Percentiles rank a stretch among this genome's conserved stretches.
phyloP scores from a whole-genome alignment of 2,888 invertebrate species.

The Leucophenga montana region DNA sequence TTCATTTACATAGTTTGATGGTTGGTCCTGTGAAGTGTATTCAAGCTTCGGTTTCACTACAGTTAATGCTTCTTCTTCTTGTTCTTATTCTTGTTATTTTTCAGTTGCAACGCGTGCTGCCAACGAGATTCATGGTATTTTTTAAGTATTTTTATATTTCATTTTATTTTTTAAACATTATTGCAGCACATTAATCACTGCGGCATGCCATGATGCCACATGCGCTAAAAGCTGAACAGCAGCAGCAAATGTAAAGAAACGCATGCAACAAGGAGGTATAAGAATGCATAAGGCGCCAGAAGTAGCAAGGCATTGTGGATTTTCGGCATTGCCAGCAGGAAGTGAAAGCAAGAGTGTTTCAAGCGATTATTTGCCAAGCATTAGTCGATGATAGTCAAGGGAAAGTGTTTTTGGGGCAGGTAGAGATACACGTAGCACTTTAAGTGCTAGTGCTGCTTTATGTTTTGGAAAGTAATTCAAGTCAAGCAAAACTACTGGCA shows the following conservation, averaged over 20 bases:
- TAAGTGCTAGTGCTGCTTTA: constrained; percentile 10
- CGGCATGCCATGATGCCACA: constrained; percentile 14
- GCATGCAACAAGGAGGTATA: background rate
- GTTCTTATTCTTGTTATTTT: background rate
- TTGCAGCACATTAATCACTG: constrained; percentile 27
- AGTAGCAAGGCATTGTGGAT: background rate
- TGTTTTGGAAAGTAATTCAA: constrained; percentile 20
- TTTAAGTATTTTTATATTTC: background rate
- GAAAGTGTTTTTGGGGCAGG: constrained; percentile 11
- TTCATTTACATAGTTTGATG: too few species aligned
- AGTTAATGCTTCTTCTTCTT: background rate
- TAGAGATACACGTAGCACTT: background rate
- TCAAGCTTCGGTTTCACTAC: too few species aligned
- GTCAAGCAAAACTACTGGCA: constrained; percentile 1
- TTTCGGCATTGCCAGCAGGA: constrained; percentile 9
- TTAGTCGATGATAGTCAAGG: background rate
- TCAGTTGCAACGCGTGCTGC: background rate
- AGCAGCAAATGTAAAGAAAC: constrained; percentile 11
- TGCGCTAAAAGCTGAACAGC: constrained; percentile 21
- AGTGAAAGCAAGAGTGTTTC: constrained; percentile 22
- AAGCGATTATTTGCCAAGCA: constrained; percentile 1
- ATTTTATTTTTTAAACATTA: constrained; percentile 22
- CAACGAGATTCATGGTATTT: background rate
- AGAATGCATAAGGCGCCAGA: too few species aligned
- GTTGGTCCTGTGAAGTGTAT: too few species aligned